Conservation (phyloP, 2,797 vertebrate genomes). For the Remorina albescens region DNA sequence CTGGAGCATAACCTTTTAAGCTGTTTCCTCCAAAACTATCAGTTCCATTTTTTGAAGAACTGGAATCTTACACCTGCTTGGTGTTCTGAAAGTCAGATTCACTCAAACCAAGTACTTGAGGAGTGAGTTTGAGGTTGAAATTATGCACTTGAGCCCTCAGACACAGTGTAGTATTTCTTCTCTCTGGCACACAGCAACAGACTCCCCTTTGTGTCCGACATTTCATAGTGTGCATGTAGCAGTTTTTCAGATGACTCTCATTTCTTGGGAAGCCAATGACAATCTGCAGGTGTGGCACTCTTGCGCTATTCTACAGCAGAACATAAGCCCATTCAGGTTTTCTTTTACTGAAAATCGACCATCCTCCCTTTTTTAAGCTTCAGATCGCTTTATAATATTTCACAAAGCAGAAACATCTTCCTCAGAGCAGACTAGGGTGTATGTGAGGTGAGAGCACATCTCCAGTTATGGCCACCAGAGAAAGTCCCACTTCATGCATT, state of each 20-base stretch:
- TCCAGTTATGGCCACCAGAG: conserved; percentile 16
- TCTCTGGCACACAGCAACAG: conserved; percentile 73
- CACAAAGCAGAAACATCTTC: conserved; percentile 25
- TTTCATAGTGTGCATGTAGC: conserved; percentile 74
- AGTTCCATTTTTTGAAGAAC: conserved; percentile 39
- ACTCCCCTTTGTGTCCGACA: conserved; percentile 78
- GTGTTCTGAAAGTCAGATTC: conserved; percentile 66
- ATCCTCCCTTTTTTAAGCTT: conserved; percentile 11
- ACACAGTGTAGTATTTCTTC: conserved; percentile 76
- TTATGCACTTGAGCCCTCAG: conserved; percentile 77
- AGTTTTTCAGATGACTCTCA: conserved; percentile 80
- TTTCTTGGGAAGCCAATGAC: conserved; percentile 73
- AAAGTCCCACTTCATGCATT: conserved; percentile 28
- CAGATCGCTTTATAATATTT: conserved; percentile 22
- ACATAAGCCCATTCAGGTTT: conserved; percentile 18
- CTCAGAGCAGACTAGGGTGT: conserved; percentile 8
- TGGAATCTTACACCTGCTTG: conserved; percentile 64
- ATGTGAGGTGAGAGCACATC: conserved; percentile 20
- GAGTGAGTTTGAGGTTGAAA: conserved; percentile 63
- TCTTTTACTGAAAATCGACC: conserved; percentile 8
- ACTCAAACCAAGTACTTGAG: conserved; percentile 60
- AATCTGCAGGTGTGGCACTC: conserved; percentile 66
- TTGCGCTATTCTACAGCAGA: conserved; percentile 24
- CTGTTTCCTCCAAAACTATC: conserved; percentile 26
- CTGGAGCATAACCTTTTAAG: conserved; percentile 14